phyloP scores from a whole-genome alignment of 2,113 vertebrate genomes.

The Paradisaea rubra region DNA sequence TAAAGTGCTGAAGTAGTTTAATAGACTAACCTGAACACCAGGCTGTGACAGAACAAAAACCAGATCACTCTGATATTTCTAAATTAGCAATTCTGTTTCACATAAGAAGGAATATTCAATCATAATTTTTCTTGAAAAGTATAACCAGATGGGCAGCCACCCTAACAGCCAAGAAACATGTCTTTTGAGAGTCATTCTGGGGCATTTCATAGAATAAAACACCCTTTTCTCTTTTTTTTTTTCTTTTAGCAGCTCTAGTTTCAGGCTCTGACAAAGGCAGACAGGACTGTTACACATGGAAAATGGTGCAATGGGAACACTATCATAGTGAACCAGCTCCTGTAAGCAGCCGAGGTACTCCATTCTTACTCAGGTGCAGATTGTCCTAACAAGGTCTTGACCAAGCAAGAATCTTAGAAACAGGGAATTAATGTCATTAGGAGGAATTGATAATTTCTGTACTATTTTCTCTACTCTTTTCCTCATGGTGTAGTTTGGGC shows the following conservation, averaged over 20 bases:
- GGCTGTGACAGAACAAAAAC: conserved; percentile 65
- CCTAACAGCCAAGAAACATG: conserved; percentile 52
- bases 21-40: conserved; percentile 55
- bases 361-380: not conserved
- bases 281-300: not conserved
- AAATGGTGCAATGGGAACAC: conserved; percentile 15
- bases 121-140: conserved; percentile 59
- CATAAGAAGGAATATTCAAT: conserved; percentile 54
- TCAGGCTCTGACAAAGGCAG: conserved; percentile 27
- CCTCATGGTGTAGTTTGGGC: not conserved
- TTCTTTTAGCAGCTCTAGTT: conserved; percentile 44
- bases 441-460: not conserved
- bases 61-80: conserved; percentile 62
- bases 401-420: not conserved
- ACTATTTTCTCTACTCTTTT: not conserved
- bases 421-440: not conserved
- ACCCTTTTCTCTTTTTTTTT: not conserved
- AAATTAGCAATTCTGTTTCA: conserved; percentile 64
- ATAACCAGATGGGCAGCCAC: conserved; percentile 61
- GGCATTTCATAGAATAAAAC: conserved; percentile 43
- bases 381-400: not conserved
- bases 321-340: not conserved
- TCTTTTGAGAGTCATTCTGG: conserved; percentile 36
- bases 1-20: conserved; percentile 46
- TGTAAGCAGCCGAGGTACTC: conserved; percentile 18